These are phyloP conservation scores for Spodoptera frugiperda DNA, from an alignment of 1,140 invertebrate species.

Conservation along the genomic window DNA sequence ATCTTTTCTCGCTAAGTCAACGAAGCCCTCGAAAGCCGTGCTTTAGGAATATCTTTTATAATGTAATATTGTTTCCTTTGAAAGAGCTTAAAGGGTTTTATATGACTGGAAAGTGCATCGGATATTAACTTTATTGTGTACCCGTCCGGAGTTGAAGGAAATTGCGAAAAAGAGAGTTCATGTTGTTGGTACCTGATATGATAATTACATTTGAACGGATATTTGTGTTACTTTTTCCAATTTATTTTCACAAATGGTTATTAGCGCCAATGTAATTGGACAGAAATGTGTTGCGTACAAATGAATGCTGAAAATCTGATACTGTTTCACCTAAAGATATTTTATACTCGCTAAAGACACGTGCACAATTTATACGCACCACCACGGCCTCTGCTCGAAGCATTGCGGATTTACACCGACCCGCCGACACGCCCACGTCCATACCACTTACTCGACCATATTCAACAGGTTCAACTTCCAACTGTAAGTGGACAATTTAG, in stretches of 20 bases:
- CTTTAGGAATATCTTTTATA: constrained; percentile 6
- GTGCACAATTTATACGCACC: constrained; percentile 2
- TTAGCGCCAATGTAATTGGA: too few relatives aligned
- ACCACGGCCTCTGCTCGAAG: not conserved
- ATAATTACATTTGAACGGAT: too few relatives aligned
- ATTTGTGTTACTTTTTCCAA: not conserved
- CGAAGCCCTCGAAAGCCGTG: not conserved
- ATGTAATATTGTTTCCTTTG: not conserved
- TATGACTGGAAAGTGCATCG: not conserved
- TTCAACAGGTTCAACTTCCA: constrained; percentile 30
- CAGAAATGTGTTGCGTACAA: too few relatives aligned
- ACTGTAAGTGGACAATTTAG: not conserved
- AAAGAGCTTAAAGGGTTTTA: not conserved
- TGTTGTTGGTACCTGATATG: too few relatives aligned
- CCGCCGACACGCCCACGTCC: not conserved
- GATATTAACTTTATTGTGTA: not conserved
- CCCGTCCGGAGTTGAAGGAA: not conserved
- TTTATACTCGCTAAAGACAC: not conserved
- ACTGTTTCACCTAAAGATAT: not conserved
- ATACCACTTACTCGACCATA: not conserved
- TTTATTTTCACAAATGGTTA: not conserved
- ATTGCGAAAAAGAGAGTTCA: too few relatives aligned
- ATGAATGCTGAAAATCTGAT: too few relatives aligned
- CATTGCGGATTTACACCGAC: constrained; percentile 12
- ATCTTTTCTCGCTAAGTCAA: not conserved